These are phyloP conservation scores for Ceryle rudis DNA, from an alignment of 2,797 vertebrate species.

Conservation along the genomic window DNA sequence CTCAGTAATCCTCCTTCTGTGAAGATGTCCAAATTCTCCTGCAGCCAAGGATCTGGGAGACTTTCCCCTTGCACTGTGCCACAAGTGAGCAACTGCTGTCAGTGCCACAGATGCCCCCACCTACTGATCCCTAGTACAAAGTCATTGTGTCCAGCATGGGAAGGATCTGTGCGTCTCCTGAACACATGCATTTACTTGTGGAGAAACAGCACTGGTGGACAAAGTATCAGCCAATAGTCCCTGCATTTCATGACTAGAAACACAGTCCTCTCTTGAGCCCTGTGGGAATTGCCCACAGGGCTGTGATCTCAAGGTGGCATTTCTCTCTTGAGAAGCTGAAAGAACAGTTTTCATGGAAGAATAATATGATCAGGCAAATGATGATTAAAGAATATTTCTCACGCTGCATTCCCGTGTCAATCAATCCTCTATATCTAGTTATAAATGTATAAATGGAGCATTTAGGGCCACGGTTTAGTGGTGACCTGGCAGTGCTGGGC, in stretches of 20 bases:
- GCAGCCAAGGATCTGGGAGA: neutral
- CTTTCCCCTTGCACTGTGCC: neutral
- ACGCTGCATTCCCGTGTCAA: fast-evolving
- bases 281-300: neutral
- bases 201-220: neutral
- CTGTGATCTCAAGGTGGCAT: neutral
- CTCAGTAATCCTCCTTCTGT: neutral
- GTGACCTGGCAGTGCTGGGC: neutral
- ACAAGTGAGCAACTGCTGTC: neutral
- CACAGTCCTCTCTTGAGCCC: neutral
- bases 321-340: neutral
- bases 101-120: neutral
- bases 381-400: neutral
- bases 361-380: neutral
- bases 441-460: neutral
- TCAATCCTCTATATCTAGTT: neutral
- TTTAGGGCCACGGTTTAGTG: neutral
- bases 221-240: neutral
- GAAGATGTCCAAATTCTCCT: neutral
- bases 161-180: neutral
- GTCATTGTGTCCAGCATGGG: neutral
- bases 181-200: neutral
- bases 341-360: neutral
- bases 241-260: neutral
- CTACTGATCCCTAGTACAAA: neutral